Conservation (phyloP, 2,797 vertebrate genomes). For the Momotus momota region DNA sequence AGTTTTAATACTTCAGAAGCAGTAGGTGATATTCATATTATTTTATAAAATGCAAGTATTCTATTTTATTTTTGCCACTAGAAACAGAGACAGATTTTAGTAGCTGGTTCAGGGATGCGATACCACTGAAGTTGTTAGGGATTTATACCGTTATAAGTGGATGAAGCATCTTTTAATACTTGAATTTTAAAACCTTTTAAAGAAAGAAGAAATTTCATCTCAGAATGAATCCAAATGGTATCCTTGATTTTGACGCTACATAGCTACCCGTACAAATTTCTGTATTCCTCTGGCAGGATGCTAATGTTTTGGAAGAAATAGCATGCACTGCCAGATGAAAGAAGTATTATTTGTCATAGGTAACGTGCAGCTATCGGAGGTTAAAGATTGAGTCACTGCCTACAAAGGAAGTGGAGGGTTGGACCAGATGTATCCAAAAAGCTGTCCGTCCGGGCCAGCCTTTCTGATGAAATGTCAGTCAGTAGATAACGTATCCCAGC, state of each 20-base stretch:
- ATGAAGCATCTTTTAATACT: not conserved
- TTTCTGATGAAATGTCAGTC: not conserved
- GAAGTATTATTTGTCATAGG: not conserved
- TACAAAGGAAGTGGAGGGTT: not conserved
- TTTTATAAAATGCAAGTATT: not conserved
- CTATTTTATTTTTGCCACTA: not conserved
- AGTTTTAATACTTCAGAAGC: not conserved
- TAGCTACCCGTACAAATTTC: not conserved
- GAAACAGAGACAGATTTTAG: not conserved
- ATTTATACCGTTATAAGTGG: accelerated
- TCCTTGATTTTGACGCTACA: not conserved
- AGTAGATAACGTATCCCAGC: not conserved
- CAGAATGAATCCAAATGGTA: not conserved
- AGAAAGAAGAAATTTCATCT: not conserved
- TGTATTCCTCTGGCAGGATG: not conserved
- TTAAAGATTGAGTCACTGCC: not conserved
- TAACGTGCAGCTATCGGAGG: not conserved
- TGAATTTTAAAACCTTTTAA: not conserved
- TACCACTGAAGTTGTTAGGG: not conserved
- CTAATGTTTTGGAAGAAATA: not conserved
- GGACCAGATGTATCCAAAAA: not conserved
- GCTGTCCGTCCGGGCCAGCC: not conserved
- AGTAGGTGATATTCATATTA: not conserved
- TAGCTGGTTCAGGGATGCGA: not conserved
- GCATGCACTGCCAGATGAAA: not conserved